Base-by-base conservation (phyloP, 37 sponge, comb jelly and placozoan genomes). In the Eunapius fragilis region DNA sequence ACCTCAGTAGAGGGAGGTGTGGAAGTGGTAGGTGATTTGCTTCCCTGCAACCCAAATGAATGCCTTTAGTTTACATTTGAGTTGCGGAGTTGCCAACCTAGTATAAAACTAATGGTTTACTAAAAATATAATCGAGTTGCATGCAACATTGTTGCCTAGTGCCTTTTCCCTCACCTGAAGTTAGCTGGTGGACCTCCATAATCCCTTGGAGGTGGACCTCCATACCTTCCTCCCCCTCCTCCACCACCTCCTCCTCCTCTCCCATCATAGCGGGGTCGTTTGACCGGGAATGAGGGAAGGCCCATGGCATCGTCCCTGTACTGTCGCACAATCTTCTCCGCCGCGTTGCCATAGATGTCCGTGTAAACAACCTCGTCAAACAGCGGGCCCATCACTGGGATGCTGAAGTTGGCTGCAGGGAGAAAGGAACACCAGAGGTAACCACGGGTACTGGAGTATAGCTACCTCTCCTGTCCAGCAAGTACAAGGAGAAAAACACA, bases 341-440 rank as follows among this genome's bases (percentile, higher is more conserved):
- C 84, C 7, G 89, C 89, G 36, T 26, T 50, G 0, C 89, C 92
- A 38, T 88, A 88, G 32, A 88, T 88, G 35, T 92, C 92, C 19
- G 81, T 58, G 81, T 70, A 94, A 26, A 73, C 58, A 14, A 94
- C 84, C 6, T 90, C 92, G 50, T 94, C 92, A 85, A 94, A 94
- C 7, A 84, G 31, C 12, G 84, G 84, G 2, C 80, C 92, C 25
- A 50, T 67, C 23, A 38, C 77, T 4, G 94, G 94, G 35, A 94
- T 77, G 77, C 77, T 37, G 78, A 89, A 94, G 82, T 94, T 87
- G 58, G 91, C 94, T 92, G 69, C 23, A 71, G 34, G 25, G 33
- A 30, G 37, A 26, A 2, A 78, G 80, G 4, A 13, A 83, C 17
- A 11, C 23, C 49, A 35, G 17, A 32, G 5, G 49, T 31, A 4